These are phyloP conservation scores for Octodonta nipae DNA, from an alignment of 2,888 invertebrate genomes.

Conservation along the genomic window DNA sequence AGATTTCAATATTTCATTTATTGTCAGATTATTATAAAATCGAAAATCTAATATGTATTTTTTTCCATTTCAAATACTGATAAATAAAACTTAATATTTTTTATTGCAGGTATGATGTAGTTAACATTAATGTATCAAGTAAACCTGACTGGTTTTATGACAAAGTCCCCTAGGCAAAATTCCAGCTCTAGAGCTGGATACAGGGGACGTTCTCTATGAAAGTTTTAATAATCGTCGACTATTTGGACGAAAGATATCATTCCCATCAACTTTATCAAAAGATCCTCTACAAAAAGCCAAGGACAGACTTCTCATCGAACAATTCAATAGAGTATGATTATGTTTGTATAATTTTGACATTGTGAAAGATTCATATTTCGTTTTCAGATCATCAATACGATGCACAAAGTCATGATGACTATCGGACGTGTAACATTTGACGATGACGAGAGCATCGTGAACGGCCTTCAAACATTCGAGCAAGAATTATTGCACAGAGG, in stretches of 20 bases:
- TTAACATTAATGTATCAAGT: conserved; percentile 57
- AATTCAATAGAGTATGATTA: conserved; percentile 41
- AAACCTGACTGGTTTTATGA: conserved; percentile 74
- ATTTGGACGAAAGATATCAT: conserved; percentile 67
- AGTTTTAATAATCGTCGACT: conserved; percentile 67
- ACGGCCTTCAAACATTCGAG: conserved; percentile 50
- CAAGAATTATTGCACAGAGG: conserved; percentile 49
- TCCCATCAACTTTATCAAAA: conserved; percentile 46
- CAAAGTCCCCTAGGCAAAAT: conserved; percentile 53
- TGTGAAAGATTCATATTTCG: conserved; percentile 3
- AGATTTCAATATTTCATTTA: too few species aligned
- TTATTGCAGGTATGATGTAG: conserved; percentile 49
- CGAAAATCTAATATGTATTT: too few species aligned
- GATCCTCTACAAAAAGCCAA: conserved; percentile 58
- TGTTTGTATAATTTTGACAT: conserved; percentile 1
- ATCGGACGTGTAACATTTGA: conserved; percentile 22
- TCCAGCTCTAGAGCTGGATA: conserved; percentile 60
- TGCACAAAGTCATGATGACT: conserved; percentile 41
- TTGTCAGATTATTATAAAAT: too few species aligned
- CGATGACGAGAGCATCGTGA: conserved; percentile 27
- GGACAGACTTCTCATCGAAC: conserved; percentile 58
- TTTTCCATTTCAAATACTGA: too few species aligned
- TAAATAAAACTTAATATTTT: too few species aligned
- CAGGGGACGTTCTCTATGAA: conserved; percentile 61
- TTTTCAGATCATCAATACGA: conserved; percentile 40